Conservation (phyloP, 2,113 vertebrate species). For the Labrus mixtus region DNA sequence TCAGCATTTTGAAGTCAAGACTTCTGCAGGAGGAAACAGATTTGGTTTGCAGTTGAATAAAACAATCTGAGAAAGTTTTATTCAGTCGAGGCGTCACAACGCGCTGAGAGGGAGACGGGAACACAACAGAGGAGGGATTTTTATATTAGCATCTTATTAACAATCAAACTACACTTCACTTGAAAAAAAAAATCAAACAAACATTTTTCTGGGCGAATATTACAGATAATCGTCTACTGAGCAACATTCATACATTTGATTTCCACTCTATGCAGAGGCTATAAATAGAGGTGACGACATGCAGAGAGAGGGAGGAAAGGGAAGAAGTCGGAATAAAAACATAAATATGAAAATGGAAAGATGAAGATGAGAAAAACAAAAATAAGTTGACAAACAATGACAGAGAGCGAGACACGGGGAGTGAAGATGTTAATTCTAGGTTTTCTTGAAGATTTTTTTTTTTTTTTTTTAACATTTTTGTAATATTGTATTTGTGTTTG, state of each 20-base stretch:
- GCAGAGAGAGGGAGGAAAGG: conserved; percentile 12
- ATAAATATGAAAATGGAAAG: conserved; percentile 36
- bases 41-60: too few species aligned
- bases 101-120: conserved; percentile 23
- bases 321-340: conserved; percentile 23
- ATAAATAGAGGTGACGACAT: conserved; percentile 35
- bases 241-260: conserved; percentile 37
- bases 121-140: conserved; percentile 1
- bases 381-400: conserved; percentile 55
- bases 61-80: background rate
- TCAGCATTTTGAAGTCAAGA: background rate
- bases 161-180: conserved; percentile 46
- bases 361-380: conserved; percentile 51
- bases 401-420: background rate
- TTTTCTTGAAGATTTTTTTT: conserved; percentile 78
- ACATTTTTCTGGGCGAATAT: conserved; percentile 1
- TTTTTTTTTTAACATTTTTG: conserved; percentile 73
- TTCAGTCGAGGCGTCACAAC: conserved; percentile 25
- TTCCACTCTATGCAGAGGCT: background rate
- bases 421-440: conserved; percentile 67
- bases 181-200: background rate
- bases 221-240: conserved; percentile 30
- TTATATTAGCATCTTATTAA: conserved; percentile 40
- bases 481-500: conserved; percentile 79
- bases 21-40: background rate